Conservation (phyloP, 2,113 vertebrate genomes). For the Zapornia atra region DNA sequence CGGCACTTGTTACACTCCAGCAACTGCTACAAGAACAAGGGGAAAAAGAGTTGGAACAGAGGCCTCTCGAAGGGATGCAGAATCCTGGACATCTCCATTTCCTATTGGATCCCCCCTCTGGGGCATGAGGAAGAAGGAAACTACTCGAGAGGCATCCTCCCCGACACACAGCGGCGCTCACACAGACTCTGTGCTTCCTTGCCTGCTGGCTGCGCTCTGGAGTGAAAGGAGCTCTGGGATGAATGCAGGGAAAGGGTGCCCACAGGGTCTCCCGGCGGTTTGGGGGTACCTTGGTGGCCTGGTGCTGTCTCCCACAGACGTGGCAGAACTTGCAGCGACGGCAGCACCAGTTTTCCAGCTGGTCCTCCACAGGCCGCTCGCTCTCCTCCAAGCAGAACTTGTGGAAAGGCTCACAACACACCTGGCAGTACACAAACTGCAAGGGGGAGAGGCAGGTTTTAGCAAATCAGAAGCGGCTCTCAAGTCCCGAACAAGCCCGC, state of each 20-base stretch:
- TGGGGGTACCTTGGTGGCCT: slow-evolving; percentile 89
- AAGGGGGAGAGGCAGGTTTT: slow-evolving; percentile 29
- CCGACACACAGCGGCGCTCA: fast-evolving
- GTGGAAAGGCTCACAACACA: slow-evolving; percentile 98
- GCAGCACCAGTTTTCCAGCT: slow-evolving; percentile 99
- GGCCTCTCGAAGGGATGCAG: background rate
- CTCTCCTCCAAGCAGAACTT: slow-evolving; percentile 96
- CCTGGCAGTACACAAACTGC: slow-evolving; percentile 98
- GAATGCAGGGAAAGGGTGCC: fast-evolving
- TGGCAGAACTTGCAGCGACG: slow-evolving; percentile 97
- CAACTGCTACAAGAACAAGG: slow-evolving; percentile 79
- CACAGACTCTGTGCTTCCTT: background rate
- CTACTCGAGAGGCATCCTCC: background rate
- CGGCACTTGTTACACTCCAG: slow-evolving; percentile 99
- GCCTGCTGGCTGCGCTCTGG: background rate
- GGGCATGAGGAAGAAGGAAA: background rate
- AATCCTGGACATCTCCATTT: background rate
- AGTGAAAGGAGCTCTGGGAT: background rate
- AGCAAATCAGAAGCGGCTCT: background rate
- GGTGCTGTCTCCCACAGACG: slow-evolving; percentile 93
- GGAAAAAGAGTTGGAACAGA: background rate
- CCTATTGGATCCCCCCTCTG: background rate
- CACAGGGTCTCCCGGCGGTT: background rate
- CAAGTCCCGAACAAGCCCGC: background rate
- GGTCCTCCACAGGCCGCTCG: slow-evolving; percentile 94